These are phyloP conservation scores for Bucorvus abyssinicus DNA, from an alignment of 2,797 vertebrate species.

Conservation along the genomic window DNA sequence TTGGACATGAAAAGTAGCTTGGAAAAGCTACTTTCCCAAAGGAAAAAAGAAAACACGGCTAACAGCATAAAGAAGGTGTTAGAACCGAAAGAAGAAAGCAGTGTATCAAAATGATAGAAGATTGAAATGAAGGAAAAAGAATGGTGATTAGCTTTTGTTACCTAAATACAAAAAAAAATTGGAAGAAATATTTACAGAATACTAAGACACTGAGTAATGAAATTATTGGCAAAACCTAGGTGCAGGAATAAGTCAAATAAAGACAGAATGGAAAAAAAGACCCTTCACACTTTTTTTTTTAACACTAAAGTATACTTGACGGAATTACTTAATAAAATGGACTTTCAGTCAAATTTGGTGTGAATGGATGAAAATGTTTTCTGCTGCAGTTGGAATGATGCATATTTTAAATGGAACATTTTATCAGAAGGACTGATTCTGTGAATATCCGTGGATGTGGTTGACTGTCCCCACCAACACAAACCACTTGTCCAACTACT, in stretches of 20 bases:
- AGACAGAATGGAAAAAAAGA: neutral
- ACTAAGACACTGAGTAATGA: neutral
- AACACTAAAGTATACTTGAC: neutral
- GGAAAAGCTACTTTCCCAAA: neutral
- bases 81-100: neutral
- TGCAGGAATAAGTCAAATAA: neutral
- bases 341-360: neutral
- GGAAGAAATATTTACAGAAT: neutral
- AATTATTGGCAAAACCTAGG: neutral
- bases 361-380: neutral
- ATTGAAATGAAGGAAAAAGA: neutral
- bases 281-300: neutral
- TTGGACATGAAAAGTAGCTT: neutral
- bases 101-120: neutral
- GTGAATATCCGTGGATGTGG: neutral
- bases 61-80: neutral
- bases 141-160: neutral
- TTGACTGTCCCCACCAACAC: neutral
- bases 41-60: neutral
- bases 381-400: neutral
- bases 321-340: neutral
- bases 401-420: neutral
- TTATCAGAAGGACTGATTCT: neutral
- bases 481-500: neutral
- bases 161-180: neutral